Base-by-base conservation (phyloP, 2,888 invertebrate species). In the Gari tellinella region DNA sequence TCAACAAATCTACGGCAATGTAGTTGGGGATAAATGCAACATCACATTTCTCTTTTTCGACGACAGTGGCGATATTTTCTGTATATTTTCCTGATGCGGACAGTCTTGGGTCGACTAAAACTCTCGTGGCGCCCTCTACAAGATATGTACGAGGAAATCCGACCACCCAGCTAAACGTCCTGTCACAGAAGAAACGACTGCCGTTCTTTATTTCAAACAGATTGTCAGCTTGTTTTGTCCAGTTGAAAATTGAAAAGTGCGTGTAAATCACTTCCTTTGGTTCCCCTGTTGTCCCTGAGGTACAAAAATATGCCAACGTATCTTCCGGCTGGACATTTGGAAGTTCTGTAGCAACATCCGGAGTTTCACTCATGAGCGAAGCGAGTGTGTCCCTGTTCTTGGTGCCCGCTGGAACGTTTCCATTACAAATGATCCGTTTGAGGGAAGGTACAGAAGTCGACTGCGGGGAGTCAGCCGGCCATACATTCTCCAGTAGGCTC, bases 271-370 rank as follows among this genome's bases (percentile, higher is more conserved):
- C 48, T 31, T 15, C n/a, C 43, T 80, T 80, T 26, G 72, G 69
- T 23, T 60, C 51, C 14, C 79, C 79, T 15, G 75, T 66, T n/a
- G 68, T 66, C 10, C 75, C 79, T 23, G 79, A 72, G 12, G 74
- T 65, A 26, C 46, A 60, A 31, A 72, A 66, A 31, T 60, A 65
- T 0, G 56, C 52, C 43, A 66, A 31, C 2, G 52, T 49, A 41
- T 79, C 79, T 25, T 79, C 79, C 0, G 79, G 75, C 15, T 73
- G 66, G n/a, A 75, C 1, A 19, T 21, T 17, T 8, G 79, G 68
- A 17, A 79, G 51, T 15, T 58, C 17, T 15, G 51, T 23, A 2
- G 41, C 41, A 7, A 21, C 15, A 10, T 21, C 41, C 14, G 17
- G 17, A 1, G 19, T 21, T 45, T 40, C 21, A 2, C 37, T 23